A percentile compares a stretch with the other conserved stretches of the same genome.
Conservation (phyloP, 2,888 invertebrate species). For the Epinotia ramella region DNA sequence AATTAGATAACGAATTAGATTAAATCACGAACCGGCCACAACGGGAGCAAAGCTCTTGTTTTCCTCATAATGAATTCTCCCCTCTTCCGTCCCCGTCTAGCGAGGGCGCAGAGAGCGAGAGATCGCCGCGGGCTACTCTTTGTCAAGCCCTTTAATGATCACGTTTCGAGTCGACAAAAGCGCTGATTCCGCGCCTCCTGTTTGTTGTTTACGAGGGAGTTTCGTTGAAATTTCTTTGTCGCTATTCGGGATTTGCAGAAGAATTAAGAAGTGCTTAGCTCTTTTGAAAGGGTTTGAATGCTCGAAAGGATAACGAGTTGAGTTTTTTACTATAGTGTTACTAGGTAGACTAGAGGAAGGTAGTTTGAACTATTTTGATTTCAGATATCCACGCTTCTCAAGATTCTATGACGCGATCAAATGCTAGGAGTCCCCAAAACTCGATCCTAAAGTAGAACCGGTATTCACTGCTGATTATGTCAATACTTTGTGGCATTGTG, state of each 20-base stretch:
- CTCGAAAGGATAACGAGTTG: background rate
- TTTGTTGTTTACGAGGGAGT: conserved; percentile 28
- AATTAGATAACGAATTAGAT: conserved; percentile 41
- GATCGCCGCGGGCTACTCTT: conserved; percentile 6
- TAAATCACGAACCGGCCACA: conserved; percentile 37
- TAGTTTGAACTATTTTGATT: too few relatives aligned
- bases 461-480: too few relatives aligned
- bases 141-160: conserved; percentile 18
- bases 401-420: too few relatives aligned
- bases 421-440: too few relatives aligned
- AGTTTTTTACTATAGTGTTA: background rate
- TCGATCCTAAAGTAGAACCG: too few relatives aligned
- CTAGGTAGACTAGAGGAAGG: too few relatives aligned
- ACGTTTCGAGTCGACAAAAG: conserved; percentile 35
- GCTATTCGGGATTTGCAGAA: conserved; percentile 18
- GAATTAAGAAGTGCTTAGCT: conserved; percentile 28
- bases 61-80: conserved; percentile 38
- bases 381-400: too few relatives aligned
- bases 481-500: too few relatives aligned
- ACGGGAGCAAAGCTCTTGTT: conserved; percentile 35
- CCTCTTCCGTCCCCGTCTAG: conserved; percentile 10
- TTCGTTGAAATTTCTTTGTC: conserved; percentile 35
- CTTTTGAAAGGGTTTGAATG: conserved; percentile 2
- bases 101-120: conserved; percentile 3
- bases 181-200: conserved; percentile 28